phyloP scores from a whole-genome alignment of 2,888 invertebrate species.

The Daptonema setosum region DNA sequence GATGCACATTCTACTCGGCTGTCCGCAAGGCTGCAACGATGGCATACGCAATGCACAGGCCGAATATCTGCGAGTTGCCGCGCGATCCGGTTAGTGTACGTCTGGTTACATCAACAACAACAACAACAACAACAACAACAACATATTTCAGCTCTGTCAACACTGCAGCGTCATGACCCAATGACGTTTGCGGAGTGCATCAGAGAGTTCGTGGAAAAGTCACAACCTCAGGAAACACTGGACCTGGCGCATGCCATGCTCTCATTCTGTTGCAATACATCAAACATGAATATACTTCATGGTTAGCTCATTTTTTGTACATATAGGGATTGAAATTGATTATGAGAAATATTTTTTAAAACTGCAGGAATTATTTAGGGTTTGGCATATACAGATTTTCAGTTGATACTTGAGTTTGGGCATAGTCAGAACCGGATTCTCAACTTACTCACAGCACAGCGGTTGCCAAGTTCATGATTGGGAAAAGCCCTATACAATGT shows the following conservation, averaged over 20 bases:
- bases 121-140: slow-evolving; percentile 45
- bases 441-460: too few species aligned
- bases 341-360: too few species aligned
- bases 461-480: too few species aligned
- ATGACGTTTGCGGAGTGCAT: slow-evolving; percentile 22
- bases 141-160: slow-evolving; percentile 34
- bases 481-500: too few species aligned
- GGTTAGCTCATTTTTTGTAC: background rate
- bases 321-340: too few species aligned
- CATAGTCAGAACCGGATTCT: too few species aligned
- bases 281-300: too few species aligned
- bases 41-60: slow-evolving; percentile 58
- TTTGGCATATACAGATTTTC: too few species aligned
- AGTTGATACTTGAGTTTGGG: too few species aligned
- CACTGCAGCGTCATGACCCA: background rate
- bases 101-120: slow-evolving; percentile 46
- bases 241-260: slow-evolving; percentile 85
- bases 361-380: too few species aligned
- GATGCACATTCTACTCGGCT: slow-evolving; percentile 67
- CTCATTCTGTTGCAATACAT: slow-evolving; percentile 63
- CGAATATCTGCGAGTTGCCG: slow-evolving; percentile 66
- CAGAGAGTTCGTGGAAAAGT: slow-evolving; percentile 45
- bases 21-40: slow-evolving; percentile 77
- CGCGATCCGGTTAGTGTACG: slow-evolving; percentile 51
- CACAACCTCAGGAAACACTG: slow-evolving; percentile 50